phyloP scores from a whole-genome alignment of 2,797 vertebrate genomes.

The Manis crassicaudata region DNA sequence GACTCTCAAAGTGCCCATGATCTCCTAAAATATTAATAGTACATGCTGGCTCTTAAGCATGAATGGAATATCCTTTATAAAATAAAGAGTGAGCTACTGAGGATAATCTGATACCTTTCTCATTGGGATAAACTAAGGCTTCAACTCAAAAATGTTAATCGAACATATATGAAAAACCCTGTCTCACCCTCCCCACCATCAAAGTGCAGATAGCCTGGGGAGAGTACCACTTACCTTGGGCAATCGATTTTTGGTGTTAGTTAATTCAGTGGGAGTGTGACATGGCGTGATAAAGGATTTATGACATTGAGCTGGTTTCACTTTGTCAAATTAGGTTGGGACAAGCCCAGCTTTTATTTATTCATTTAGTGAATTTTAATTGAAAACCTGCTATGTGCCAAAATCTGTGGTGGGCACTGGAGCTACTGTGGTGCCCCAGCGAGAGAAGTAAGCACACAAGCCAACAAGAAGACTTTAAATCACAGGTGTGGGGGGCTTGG shows the following conservation, averaged over 20 bases:
- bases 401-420: background rate
- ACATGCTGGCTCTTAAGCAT: background rate
- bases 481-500: fast-evolving
- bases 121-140: background rate
- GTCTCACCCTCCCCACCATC: background rate
- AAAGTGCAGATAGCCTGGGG: background rate
- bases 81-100: background rate
- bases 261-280: background rate
- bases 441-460: background rate
- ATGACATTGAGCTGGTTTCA: background rate
- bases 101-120: background rate
- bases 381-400: background rate
- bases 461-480: background rate
- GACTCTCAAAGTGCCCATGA: background rate
- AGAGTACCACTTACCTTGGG: background rate
- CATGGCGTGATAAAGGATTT: background rate
- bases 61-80: background rate
- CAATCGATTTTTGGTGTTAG: background rate
- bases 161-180: background rate
- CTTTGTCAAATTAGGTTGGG: background rate
- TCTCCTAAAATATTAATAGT: background rate
- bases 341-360: background rate
- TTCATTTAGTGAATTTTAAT: background rate
- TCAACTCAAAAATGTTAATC: background rate
- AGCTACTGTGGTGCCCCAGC: background rate